Percentiles rank a stretch among this genome's conserved stretches.
phyloP scores from a whole-genome alignment of 53 echinoderm and acorn worm genomes.

The Echinometra lucunter region DNA sequence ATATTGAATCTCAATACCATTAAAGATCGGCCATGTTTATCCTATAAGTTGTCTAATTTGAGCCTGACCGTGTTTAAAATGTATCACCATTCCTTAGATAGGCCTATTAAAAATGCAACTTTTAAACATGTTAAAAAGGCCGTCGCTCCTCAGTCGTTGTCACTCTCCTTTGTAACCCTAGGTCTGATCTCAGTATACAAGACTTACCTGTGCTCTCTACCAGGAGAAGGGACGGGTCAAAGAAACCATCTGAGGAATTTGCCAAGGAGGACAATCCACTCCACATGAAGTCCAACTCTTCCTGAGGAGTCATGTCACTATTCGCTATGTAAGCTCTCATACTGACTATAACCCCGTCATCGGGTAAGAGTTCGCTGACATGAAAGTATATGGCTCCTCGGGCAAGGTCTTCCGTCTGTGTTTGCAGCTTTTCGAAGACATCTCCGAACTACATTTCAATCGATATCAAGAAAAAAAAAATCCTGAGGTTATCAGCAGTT shows the following conservation, averaged over 20 bases:
- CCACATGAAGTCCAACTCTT: neutral
- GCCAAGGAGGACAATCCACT: neutral
- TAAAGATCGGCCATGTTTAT: too few relatives aligned
- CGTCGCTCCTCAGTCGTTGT: too few relatives aligned
- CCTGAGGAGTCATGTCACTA: neutral
- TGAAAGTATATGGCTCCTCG: neutral
- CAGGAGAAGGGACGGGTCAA: neutral
- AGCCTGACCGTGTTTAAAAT: too few relatives aligned
- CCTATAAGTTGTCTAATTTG: too few relatives aligned
- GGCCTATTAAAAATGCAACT: too few relatives aligned
- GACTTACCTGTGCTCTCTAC: neutral
- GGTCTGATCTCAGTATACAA: too few relatives aligned
- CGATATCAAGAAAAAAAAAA: too few relatives aligned
- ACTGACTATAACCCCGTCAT: neutral
- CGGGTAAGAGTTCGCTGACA: neutral
- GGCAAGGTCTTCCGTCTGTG: neutral
- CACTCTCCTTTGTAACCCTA: too few relatives aligned
- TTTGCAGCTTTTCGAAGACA: neutral
- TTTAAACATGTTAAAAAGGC: too few relatives aligned
- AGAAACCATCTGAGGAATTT: neutral
- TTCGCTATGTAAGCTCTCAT: neutral
- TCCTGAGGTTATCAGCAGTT: too few relatives aligned
- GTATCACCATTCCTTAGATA: too few relatives aligned
- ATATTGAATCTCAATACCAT: too few relatives aligned
- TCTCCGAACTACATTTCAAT: neutral